phyloP scores from a whole-genome alignment of 2,797 vertebrate genomes.

The Characodon lateralis region DNA sequence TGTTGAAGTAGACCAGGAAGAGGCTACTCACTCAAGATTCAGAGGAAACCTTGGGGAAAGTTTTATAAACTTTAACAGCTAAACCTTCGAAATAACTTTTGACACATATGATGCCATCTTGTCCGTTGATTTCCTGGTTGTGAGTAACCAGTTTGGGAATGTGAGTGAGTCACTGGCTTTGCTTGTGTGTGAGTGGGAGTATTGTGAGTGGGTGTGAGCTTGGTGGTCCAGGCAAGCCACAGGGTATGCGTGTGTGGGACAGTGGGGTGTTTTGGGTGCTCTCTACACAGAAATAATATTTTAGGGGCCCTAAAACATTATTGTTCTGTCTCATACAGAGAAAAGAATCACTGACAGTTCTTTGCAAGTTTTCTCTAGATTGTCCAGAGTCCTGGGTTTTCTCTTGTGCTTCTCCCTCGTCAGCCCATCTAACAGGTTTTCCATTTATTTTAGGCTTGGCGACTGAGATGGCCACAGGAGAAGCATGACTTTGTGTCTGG shows the following conservation, averaged over 20 bases:
- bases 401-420: no score
- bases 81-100: slow-evolving; percentile 23
- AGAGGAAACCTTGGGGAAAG: slow-evolving; percentile 26
- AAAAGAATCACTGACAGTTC: not conserved
- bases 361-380: not conserved
- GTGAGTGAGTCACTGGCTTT: slow-evolving; percentile 49
- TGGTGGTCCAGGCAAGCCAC: slow-evolving; percentile 24
- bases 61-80: slow-evolving; percentile 36
- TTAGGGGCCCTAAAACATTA: not conserved
- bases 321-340: not conserved
- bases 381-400: not conserved
- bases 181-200: slow-evolving; percentile 36
- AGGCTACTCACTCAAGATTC: slow-evolving; percentile 2
- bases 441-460: not conserved
- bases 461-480: not conserved
- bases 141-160: slow-evolving; percentile 56
- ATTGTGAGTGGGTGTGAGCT: slow-evolving; percentile 38
- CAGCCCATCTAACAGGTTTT: not conserved
- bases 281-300: not conserved
- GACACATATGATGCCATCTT: slow-evolving; percentile 33
- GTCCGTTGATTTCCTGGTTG: slow-evolving; percentile 44
- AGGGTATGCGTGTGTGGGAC: slow-evolving; percentile 19
- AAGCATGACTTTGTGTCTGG: not conserved
- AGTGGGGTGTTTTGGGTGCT: not conserved
- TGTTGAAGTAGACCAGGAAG: slow-evolving; percentile 14